Conservation (phyloP, 2,797 vertebrate species). For the Chelmon rostratus region DNA sequence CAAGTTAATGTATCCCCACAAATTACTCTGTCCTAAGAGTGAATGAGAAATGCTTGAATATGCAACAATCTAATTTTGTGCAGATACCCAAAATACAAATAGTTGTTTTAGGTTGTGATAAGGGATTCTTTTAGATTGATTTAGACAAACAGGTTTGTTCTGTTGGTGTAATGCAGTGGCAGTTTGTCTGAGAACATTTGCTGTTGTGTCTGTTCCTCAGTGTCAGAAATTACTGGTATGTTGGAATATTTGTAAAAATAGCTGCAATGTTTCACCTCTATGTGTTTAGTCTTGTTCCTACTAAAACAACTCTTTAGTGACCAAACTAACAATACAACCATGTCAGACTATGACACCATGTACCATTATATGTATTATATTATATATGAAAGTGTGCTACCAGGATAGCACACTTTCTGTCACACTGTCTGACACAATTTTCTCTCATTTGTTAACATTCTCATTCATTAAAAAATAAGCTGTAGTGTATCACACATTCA, state of each 20-base stretch:
- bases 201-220: constrained; percentile 4
- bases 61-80: background rate
- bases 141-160: too few species aligned
- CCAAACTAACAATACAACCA: background rate
- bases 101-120: too few species aligned
- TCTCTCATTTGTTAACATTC: constrained; percentile 15
- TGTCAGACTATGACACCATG: background rate
- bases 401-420: constrained; percentile 7
- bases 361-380: too few species aligned
- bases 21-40: background rate
- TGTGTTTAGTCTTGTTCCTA: background rate
- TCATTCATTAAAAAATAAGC: background rate
- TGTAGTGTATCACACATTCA: constrained; percentile 14
- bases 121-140: too few species aligned
- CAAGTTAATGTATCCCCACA: background rate
- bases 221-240: background rate
- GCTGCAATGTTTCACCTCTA: background rate
- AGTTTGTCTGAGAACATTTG: constrained; percentile 2
- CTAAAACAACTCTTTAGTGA: background rate
- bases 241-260: constrained; percentile 1
- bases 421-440: constrained; percentile 8
- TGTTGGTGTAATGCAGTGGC: background rate
- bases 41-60: constrained; percentile 1
- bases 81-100: too few species aligned
- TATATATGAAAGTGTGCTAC: too few species aligned